A percentile compares a stretch with the other conserved stretches of the same genome.
Conservation (phyloP, 2,113 vertebrate species). For the Cyanoderma ruficeps region DNA sequence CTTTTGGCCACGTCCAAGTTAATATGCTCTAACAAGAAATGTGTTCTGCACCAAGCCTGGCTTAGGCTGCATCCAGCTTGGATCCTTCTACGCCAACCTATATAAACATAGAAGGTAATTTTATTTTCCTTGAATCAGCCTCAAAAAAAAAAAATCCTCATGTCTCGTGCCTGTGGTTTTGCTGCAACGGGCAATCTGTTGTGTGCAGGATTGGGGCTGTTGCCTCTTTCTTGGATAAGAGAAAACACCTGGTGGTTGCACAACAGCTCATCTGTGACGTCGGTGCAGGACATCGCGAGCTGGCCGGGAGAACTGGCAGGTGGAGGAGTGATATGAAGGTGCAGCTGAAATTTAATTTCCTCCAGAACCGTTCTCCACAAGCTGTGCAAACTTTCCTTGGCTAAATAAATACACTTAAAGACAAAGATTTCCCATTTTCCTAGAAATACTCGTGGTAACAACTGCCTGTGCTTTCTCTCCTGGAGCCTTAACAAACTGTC, state of each 20-base stretch:
- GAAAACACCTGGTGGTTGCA: not conserved
- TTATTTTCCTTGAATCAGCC: not conserved
- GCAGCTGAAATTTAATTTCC: constrained; percentile 64
- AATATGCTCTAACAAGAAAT: not conserved
- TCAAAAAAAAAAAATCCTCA: not conserved
- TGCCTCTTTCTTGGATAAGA: not conserved
- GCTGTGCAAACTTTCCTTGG: constrained; percentile 61
- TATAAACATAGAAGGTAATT: not conserved
- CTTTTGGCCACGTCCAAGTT: not conserved
- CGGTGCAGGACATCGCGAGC: not conserved
- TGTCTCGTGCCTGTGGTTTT: not conserved
- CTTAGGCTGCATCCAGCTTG: accelerated
- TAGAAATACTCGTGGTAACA: constrained; percentile 53
- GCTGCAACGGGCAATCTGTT: not conserved
- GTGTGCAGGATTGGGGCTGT: not conserved
- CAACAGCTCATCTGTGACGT: not conserved
- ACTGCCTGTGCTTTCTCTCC: constrained; percentile 65
- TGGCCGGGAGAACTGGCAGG: constrained; percentile 5
- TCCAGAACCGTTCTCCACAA: constrained; percentile 27
- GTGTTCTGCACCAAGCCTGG: not conserved
- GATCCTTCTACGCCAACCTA: not conserved
- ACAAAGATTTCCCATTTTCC: constrained; percentile 70
- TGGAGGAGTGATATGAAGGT: constrained; percentile 13
- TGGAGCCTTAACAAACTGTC: constrained; percentile 69
- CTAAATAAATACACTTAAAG: constrained; percentile 72